Percentiles rank a stretch among this genome's conserved stretches.
These are phyloP conservation scores for Pangasianodon hypophthalmus DNA, from an alignment of 2,113 vertebrate genomes.

Conservation along the genomic window DNA sequence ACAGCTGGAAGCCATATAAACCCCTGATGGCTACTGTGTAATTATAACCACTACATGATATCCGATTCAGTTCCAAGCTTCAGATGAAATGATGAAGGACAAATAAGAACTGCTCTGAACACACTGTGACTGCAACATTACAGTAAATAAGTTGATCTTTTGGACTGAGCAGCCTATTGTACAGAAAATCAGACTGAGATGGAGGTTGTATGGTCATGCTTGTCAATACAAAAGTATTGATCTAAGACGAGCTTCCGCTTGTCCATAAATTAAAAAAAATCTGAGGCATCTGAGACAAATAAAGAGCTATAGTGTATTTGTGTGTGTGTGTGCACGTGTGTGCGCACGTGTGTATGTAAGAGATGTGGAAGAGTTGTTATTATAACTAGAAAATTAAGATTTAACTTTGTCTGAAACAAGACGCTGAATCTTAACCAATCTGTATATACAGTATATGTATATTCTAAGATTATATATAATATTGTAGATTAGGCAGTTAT, in stretches of 20 bases:
- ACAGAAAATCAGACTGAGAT: neutral
- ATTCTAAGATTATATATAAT: neutral
- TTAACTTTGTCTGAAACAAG: neutral
- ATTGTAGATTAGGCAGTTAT: neutral
- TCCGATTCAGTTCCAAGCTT: neutral
- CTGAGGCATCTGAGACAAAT: neutral
- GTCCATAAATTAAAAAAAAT: neutral
- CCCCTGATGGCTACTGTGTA: neutral
- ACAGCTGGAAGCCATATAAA: slow-evolving; percentile 12
- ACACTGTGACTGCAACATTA: neutral
- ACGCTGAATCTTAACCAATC: neutral
- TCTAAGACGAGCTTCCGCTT: neutral
- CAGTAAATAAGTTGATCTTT: neutral
- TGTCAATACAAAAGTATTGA: neutral
- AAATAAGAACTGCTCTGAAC: neutral
- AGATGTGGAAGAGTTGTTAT: neutral
- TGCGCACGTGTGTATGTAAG: neutral
- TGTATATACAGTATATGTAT: neutral
- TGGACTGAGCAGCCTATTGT: neutral
- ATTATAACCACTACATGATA: neutral
- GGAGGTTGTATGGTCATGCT: neutral
- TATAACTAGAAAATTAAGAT: neutral
- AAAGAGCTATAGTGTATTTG: neutral
- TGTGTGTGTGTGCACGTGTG: too few species aligned
- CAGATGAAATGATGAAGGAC: neutral